These are phyloP conservation scores for Pristionchus maxplancki DNA, from an alignment of 2,888 invertebrate genomes.

Conservation along the genomic window DNA sequence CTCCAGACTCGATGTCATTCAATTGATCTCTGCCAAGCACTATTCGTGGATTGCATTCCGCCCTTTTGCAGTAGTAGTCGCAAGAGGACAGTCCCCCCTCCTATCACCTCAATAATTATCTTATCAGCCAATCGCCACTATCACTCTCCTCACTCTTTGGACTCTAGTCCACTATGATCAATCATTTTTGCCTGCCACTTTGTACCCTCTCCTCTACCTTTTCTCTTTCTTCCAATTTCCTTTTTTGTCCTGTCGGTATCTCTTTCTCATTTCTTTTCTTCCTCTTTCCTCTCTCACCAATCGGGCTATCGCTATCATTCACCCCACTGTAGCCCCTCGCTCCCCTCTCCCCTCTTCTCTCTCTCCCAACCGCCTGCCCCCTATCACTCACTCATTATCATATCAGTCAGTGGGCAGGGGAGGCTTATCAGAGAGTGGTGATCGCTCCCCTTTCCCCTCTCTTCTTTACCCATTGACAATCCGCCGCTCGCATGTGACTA, in stretches of 20 bases:
- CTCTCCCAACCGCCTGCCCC: neutral
- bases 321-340: neutral
- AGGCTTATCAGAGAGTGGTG: neutral
- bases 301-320: too few relatives aligned
- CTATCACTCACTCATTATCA: conserved; percentile 17
- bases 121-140: neutral
- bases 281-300: too few relatives aligned
- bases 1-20: too few relatives aligned
- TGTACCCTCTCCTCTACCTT: neutral
- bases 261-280: neutral
- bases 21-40: neutral
- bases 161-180: conserved; percentile 35
- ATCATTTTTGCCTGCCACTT: neutral
- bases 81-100: neutral
- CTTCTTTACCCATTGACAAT: neutral
- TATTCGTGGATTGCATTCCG: neutral
- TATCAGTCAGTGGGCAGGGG: conserved; percentile 16
- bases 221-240: neutral
- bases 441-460: neutral
- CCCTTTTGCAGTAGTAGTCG: neutral
- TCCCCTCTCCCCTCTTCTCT: neutral
- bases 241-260: neutral
- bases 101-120: neutral
- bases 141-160: conserved; percentile 3
- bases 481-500: neutral